Conservation (phyloP, 1,140 invertebrate species). For the Rhyacophila brunnea region DNA sequence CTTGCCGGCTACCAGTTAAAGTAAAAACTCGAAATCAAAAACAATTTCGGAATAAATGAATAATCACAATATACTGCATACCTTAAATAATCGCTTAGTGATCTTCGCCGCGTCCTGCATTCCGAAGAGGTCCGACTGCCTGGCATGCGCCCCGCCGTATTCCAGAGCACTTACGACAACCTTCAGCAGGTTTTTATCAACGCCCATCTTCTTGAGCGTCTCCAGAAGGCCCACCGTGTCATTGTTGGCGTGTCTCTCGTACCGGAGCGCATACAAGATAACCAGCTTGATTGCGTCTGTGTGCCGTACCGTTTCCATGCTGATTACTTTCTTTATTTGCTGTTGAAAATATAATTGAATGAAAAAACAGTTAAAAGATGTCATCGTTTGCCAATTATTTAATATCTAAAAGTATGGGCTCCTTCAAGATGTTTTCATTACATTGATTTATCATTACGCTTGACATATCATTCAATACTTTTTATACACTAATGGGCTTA, state of each 20-base stretch:
- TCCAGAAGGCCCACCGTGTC: slow-evolving; percentile 75
- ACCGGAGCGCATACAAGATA: slow-evolving; percentile 89
- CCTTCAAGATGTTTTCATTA: too few species aligned
- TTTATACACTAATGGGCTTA: too few species aligned
- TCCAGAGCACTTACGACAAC: slow-evolving; percentile 72
- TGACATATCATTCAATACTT: too few species aligned
- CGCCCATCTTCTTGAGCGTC: slow-evolving; percentile 68
- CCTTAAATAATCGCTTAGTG: slow-evolving; percentile 88
- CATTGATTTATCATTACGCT: too few species aligned
- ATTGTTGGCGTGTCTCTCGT: slow-evolving; percentile 86
- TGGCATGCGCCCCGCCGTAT: slow-evolving; percentile 75
- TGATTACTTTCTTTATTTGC: slow-evolving; percentile 71
- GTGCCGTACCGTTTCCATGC: slow-evolving; percentile 69
- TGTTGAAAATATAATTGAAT: too few species aligned
- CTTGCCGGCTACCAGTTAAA: too few species aligned
- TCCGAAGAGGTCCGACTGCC: slow-evolving; percentile 81
- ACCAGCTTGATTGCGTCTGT: slow-evolving; percentile 86
- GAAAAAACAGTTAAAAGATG: too few species aligned
- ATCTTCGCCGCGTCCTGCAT: slow-evolving; percentile 86
- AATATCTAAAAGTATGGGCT: too few species aligned
- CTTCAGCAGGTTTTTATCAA: slow-evolving; percentile 58
- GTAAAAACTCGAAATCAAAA: too few species aligned
- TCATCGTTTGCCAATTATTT: too few species aligned
- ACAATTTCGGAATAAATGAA: too few species aligned
- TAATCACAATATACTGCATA: too few species aligned